Base-by-base conservation (phyloP, 2,888 invertebrate genomes). In the Patella depressa region DNA sequence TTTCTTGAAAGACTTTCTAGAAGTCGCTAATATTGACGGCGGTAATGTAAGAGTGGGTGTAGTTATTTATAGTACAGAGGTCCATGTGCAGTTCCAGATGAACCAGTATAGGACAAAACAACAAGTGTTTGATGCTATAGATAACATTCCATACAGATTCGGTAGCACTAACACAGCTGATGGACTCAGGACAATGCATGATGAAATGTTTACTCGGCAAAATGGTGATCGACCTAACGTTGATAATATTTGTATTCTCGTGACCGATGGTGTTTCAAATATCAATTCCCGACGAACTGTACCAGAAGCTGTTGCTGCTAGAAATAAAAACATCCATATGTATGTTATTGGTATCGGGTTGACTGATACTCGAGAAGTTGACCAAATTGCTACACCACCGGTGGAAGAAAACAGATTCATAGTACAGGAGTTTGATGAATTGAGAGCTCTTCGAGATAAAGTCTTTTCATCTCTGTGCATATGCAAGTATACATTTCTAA, bases 291-390 rank as follows among this genome's bases (percentile, higher is more conserved):
- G 79, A 14, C 15, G 77, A 45, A 85, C 85, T 29, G 71, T 84
- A 19, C 81, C 83, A 12, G 82, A 83, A 59, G 86, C 86, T 14
- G 78, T 79, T 57, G 54, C 24, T 14, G 80, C 80, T 15, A 70
- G 80, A 54, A 71, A 73, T 17, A 53, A 78, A 29, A 84, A 82
- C 45, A 86, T 88, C 57, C 79, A 84, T 34, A 81, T 87, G n/a
- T 85, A 86, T 75, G 87, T 84, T 59, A 84, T 88, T 72, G 88
- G 88, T 75, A 85, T 88, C 65, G 85, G 84, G 12, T 76, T 87
- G 24, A 80, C 78, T 45, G 86, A 87, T 72, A 81, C 83, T 14
- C 82, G 79, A 15, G 90, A 89, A 75, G 77, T 89, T 45, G 82
- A 86, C 74, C 83, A 79, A 55, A 88, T 89, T 15, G 87, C 87